Base-by-base conservation (phyloP, 1,140 invertebrate species). In the Drosophila pandora region DNA sequence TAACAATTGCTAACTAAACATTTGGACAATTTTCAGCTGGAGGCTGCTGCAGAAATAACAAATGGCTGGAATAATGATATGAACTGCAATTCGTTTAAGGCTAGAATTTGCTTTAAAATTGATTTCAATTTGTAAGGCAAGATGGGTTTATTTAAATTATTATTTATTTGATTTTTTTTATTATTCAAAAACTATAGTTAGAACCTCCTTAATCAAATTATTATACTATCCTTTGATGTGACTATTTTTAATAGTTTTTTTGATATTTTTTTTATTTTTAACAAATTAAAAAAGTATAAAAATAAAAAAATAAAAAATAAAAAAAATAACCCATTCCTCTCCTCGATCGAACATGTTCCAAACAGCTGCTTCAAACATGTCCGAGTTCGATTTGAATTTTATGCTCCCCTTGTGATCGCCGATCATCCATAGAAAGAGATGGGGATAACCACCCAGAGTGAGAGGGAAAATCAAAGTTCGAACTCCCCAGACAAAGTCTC, bases 1-100 rank as follows among this genome's bases (percentile, higher is more conserved):
- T 69, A 70, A 65, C 64, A 68, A 70, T 70, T 57, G 64, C 52
- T 70, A 70, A 57, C 64, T 70, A 70, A 70, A 70, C 67, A 69
- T 70, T 70, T 70, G 67, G 64, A 70, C 67, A 70, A 69, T 49
- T 37, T 37, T 68, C 23, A 37, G 63, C 50, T 37, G 65, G 49
- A 56, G 65, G 65, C 63, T 37, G 13, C 45, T 9, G 52, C 32
- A 69, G 69, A 70, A 56, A 70, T 57, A 69, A 70, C 56, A 57
- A 41, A 57, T 32, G 34, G 52, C 39, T 25, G 17, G 50, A 55
- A 69, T 69, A 70, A 69, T 69, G 65, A 70, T 69, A 57, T 21
- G 43, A 41, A 25, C 7, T 17, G 34, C 34, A 37, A 10, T 4
- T 10, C 34, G 34, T 37, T 37, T n/a, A 22, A 22, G 23, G 43